Conservation (phyloP, 2,113 vertebrate species). For the Pelvicachromis taeniatus region DNA sequence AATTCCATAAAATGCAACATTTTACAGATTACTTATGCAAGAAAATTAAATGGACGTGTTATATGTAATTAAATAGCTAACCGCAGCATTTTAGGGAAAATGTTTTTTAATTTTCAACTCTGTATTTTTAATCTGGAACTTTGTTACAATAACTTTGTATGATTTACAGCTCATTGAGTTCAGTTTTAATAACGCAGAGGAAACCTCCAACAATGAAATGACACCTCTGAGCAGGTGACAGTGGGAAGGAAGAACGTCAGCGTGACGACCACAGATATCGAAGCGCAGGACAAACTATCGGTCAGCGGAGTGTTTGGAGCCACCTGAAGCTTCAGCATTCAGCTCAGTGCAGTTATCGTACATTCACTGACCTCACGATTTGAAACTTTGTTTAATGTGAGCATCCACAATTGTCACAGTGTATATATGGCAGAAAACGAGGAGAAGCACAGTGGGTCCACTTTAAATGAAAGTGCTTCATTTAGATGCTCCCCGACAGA, state of each 20-base stretch:
- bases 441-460: neutral
- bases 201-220: neutral
- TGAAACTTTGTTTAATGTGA: neutral
- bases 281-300: neutral
- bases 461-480: neutral
- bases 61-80: neutral
- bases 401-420: neutral
- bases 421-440: neutral
- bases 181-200: neutral
- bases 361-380: neutral
- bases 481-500: neutral
- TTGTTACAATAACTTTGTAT: neutral
- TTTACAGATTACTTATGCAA: neutral
- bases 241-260: neutral
- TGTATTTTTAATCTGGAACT: neutral
- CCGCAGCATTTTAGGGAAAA: neutral
- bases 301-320: neutral
- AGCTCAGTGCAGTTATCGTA: neutral
- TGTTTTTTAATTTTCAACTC: neutral
- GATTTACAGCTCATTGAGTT: neutral
- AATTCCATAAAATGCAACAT: neutral
- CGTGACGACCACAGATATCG: neutral
- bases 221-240: neutral
- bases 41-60: neutral
- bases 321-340: neutral